Percentiles rank a stretch among this genome's conserved stretches.
Evolutionary conservation across 2,888 invertebrate species (phyloP).

Genomic region (Apeira syringaria): DNA sequence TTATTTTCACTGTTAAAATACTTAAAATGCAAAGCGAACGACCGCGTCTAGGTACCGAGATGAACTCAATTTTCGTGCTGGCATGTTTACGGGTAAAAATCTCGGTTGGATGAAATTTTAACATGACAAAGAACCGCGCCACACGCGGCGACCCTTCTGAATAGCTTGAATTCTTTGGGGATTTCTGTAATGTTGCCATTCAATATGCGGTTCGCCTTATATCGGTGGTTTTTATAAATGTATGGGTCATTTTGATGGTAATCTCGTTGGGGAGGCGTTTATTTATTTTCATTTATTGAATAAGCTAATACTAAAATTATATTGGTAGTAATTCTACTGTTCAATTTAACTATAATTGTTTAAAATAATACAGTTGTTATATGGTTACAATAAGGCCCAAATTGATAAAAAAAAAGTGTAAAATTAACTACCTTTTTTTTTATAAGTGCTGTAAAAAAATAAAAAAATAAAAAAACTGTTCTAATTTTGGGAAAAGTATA

Average conservation of each 20-base stretch:
- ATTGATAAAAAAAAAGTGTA: no score
- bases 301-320: no score
- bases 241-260: neutral
- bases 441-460: no score
- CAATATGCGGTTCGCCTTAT: neutral
- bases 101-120: slow-evolving; percentile 26
- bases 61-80: slow-evolving; percentile 18
- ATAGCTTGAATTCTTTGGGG: slow-evolving; percentile 20
- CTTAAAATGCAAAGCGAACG: slow-evolving; percentile 22
- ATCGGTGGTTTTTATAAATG: neutral
- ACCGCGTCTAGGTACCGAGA: slow-evolving; percentile 9
- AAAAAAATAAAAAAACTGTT: no score
- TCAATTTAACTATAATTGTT: no score
- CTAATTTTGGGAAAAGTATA: no score
- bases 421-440: no score
- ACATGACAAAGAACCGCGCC: slow-evolving; percentile 29
- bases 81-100: slow-evolving; percentile 23
- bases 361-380: no score
- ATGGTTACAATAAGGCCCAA: no score
- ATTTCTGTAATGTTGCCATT: slow-evolving; percentile 9
- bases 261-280: neutral
- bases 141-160: slow-evolving; percentile 11
- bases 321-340: no score
- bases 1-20: slow-evolving; percentile 7
- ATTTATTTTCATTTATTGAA: neutral